Percentiles rank a stretch among this genome's conserved stretches.
These are phyloP conservation scores for Zonotrichia leucophrys DNA, from an alignment of 2,113 vertebrate species.

Conservation along the genomic window DNA sequence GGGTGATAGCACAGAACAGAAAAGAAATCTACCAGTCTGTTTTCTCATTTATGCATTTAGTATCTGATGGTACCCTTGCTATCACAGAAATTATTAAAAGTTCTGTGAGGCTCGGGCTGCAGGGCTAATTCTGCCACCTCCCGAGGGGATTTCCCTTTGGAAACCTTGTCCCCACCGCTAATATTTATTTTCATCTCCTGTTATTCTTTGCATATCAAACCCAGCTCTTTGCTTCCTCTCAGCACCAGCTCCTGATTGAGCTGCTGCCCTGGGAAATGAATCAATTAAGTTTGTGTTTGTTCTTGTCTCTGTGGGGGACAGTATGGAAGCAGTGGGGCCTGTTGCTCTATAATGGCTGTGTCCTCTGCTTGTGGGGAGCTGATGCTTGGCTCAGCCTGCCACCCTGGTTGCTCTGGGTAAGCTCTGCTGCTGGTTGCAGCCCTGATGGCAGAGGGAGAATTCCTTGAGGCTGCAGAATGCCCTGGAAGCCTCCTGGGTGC, in stretches of 20 bases:
- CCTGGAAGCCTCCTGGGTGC: neutral
- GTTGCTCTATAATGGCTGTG: neutral
- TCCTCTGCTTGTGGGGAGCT: neutral
- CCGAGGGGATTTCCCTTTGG: neutral
- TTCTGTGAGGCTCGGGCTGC: neutral
- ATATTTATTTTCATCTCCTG: neutral
- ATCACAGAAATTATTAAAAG: neutral
- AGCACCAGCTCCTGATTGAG: neutral
- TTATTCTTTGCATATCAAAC: neutral
- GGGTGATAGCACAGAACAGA: neutral
- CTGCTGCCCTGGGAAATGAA: slow-evolving; percentile 9
- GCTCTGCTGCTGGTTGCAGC: neutral
- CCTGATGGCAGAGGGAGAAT: neutral
- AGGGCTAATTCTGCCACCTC: neutral
- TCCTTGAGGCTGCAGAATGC: neutral
- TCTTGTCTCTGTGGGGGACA: neutral
- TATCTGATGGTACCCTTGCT: neutral
- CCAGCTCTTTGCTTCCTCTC: neutral
- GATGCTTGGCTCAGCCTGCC: neutral
- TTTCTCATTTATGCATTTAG: neutral
- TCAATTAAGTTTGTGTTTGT: neutral
- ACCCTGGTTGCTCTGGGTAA: neutral
- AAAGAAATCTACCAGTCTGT: neutral
- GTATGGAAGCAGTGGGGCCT: neutral
- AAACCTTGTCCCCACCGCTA: neutral